These are phyloP conservation scores for Barypeithes pellucidus DNA, from an alignment of 2,888 invertebrate species.

Conservation along the genomic window DNA sequence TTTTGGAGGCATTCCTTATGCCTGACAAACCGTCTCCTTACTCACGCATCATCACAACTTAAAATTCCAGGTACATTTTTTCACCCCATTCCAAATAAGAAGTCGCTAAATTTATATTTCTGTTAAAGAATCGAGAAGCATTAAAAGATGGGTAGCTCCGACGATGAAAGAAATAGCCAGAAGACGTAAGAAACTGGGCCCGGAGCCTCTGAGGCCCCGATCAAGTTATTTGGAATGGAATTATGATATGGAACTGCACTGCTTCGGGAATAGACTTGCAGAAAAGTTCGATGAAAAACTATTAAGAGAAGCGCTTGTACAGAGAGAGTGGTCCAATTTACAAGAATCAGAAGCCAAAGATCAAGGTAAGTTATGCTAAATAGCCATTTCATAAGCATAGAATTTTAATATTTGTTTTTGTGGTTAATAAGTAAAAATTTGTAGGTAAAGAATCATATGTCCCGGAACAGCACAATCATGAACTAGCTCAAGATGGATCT, in stretches of 20 bases:
- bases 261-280: slow-evolving; percentile 88
- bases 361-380: slow-evolving; percentile 58
- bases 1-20: slow-evolving; percentile 34
- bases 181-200: slow-evolving; percentile 75
- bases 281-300: slow-evolving; percentile 85
- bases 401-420: background rate
- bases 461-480: slow-evolving; percentile 77
- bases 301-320: slow-evolving; percentile 84
- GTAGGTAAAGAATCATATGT: slow-evolving; percentile 32
- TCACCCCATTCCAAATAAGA: background rate
- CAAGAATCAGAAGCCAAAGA: slow-evolving; percentile 78
- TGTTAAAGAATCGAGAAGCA: slow-evolving; percentile 61
- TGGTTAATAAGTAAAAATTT: background rate
- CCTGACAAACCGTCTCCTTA: slow-evolving; percentile 21
- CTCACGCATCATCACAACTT: slow-evolving; percentile 1
- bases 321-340: slow-evolving; percentile 83
- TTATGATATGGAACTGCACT: slow-evolving; percentile 88
- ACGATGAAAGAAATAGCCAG: slow-evolving; percentile 77
- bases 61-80: slow-evolving; percentile 23
- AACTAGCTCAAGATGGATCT: slow-evolving; percentile 80
- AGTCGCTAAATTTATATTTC: background rate
- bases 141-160: slow-evolving; percentile 80
- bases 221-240: slow-evolving; percentile 89
- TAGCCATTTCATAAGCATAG: background rate
- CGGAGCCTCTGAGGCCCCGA: slow-evolving; percentile 73